Base-by-base conservation (phyloP, 2,113 vertebrate genomes). In the Fulica atra region DNA sequence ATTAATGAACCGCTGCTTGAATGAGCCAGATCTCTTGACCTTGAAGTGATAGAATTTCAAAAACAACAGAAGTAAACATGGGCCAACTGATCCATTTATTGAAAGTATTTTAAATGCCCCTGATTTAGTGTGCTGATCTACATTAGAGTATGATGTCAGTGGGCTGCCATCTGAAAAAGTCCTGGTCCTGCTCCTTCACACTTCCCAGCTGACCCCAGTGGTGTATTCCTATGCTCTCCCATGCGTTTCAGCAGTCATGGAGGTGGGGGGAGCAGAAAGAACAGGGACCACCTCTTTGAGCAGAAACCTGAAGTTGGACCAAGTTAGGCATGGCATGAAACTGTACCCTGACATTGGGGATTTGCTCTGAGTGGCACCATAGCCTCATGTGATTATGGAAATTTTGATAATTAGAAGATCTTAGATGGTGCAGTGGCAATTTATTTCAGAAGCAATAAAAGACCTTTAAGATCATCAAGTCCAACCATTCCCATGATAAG, bases 21-120 rank as follows among this genome's bases (percentile, higher is more conserved):
- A 36, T 64, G 65, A 94, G 81, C 65, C 65, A 79, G 48, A 78
- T 48, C 31, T 93, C 81, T 74, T 94, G 77, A 89, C 73, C 81
- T 89, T 74, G 54, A 88, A 77, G 13, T 36, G 59, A 51, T 81
- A 54, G 19, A 3, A 28, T 92, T 89, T 91, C 50, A 66, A 56
- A 91, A 70, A n/a, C 51, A 78, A 57, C 24, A 66, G 36, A 78
- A 70, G 38, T 35, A 82, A 83, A 44, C 7, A 1, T 61, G 21
- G 28, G 46, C 21, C 60, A 78, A 33, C 18, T 5, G 16, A 54
- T 81, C 18, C 19, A 50, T 78, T 83, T 73, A 44, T 69, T 89
- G 9, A 6, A 57, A 69, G 24, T 31, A 11, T 57, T 90, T 90
- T 35, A 57, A 79, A 88, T 7, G 2, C 3, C n/a, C 23, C 53